A percentile compares a stretch with the other conserved stretches of the same genome.
These are phyloP conservation scores for Aphidius ervi DNA, from an alignment of 1,140 invertebrate species.

Conservation along the genomic window DNA sequence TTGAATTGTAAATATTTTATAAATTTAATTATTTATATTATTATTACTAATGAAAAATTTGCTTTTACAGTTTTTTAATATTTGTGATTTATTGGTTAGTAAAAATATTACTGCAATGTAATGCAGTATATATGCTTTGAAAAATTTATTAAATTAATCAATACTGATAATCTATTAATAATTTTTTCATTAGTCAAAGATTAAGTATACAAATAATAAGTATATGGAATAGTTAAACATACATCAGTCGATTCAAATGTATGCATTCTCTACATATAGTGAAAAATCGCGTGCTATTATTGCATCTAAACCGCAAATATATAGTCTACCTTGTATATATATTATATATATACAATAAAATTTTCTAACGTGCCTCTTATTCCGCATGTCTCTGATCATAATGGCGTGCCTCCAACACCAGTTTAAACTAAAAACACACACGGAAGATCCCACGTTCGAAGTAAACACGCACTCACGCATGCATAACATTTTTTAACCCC, in stretches of 20 bases:
- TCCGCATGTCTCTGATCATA: slow-evolving; percentile 2
- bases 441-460: slow-evolving; percentile 23
- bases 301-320: slow-evolving; percentile 23
- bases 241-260: slow-evolving; percentile 13
- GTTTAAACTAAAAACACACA: slow-evolving; percentile 23
- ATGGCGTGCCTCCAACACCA: slow-evolving; percentile 23
- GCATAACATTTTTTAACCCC: neutral
- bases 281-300: slow-evolving; percentile 35
- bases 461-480: slow-evolving; percentile 21
- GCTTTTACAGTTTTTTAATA: too few species aligned
- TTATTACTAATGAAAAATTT: too few species aligned
- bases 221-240: neutral
- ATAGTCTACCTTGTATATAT: neutral
- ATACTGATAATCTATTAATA: neutral
- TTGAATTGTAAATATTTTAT: too few species aligned
- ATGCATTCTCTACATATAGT: slow-evolving; percentile 14
- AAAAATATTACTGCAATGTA: too few species aligned
- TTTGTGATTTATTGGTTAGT: too few species aligned
- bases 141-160: too few species aligned
- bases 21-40: too few species aligned
- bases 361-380: too few species aligned
- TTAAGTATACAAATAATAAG: neutral
- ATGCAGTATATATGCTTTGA: too few species aligned
- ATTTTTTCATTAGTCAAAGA: slow-evolving; percentile 2
- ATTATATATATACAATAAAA: neutral